Evolutionary conservation across 2,888 invertebrate species (phyloP), one percentile per base, ranked within the genome.

Genomic region (Andrena hattorfiana): DNA sequence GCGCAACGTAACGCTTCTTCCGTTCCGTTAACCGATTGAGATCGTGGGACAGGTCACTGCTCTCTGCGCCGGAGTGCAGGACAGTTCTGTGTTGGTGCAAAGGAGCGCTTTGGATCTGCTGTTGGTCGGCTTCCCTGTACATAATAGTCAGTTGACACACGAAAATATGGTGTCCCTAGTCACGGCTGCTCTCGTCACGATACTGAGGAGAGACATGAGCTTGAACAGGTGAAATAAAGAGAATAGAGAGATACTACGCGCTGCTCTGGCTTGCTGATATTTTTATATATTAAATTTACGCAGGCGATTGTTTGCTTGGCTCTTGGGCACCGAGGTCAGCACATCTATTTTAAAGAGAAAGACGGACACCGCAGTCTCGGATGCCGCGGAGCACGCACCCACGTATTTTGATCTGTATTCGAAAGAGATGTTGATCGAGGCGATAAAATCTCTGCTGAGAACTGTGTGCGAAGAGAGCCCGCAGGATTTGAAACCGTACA

Each of bases 151-250:
- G 91, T 95, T 97, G 67, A 94, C 95, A 16, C 95, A 95, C 87
- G 94, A 95, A 8, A 97, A 98, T 92, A 95, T 97, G 95, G 96
- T 97, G 66, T 95, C 95, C 74, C 94, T 97, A 83, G 96, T 97
- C 7, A 97, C 97, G 30, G 96, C 97, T 76, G 96, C 97, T 32
- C 94, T 98, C 70, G 95, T 95, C 56, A 96, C 96, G 6, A 97
- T 98, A 84, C 94, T 98, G 67, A 94, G 98, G 60, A 95, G 98
- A 81, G 98, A 98, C 92, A 98, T 98, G 97, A 98, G 98, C 35
- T 95, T 98, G 16, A 98, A 98, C 93, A 95, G 97, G 96, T 96
- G 93, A 75, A 64, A 10, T 59, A 74, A 35, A 62, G 30, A 67
- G 49, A 77, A 74, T 72, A 74, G 23, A 56, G 35, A 48, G 1